phyloP scores from a whole-genome alignment of 2,888 invertebrate genomes.

The Aporophyla nigra region DNA sequence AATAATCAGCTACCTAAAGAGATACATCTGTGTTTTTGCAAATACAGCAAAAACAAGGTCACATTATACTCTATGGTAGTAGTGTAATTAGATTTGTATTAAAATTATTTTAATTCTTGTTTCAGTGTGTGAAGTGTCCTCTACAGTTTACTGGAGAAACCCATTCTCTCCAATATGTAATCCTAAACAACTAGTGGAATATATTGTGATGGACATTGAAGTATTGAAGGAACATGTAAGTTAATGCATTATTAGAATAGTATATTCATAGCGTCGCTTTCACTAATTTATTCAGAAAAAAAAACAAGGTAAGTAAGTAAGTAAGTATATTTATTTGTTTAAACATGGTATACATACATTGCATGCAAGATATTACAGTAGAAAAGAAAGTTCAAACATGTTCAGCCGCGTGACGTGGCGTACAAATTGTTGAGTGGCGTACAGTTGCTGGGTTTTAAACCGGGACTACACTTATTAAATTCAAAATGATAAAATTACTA shows the following conservation, averaged over 20 bases:
- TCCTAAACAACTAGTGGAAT: slow-evolving; percentile 97
- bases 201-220: slow-evolving; percentile 98
- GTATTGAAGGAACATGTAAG: slow-evolving; percentile 92
- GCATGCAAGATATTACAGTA: too few relatives aligned
- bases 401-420: too few relatives aligned
- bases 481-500: too few relatives aligned
- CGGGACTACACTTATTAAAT: too few relatives aligned
- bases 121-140: slow-evolving; percentile 95
- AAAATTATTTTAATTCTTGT: slow-evolving; percentile 36
- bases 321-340: too few relatives aligned
- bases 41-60: neutral
- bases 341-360: too few relatives aligned
- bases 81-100: neutral
- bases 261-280: too few relatives aligned
- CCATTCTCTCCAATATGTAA: slow-evolving; percentile 97
- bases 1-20: neutral
- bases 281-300: too few relatives aligned
- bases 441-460: too few relatives aligned
- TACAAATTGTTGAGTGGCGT: too few relatives aligned
- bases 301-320: too few relatives aligned
- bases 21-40: neutral
- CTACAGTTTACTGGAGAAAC: slow-evolving; percentile 95
- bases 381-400: too few relatives aligned
- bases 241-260: slow-evolving; percentile 40
- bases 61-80: neutral